Evolutionary conservation across 1,140 invertebrate genomes (phyloP).

Genomic region (Drosophila nikananu): DNA sequence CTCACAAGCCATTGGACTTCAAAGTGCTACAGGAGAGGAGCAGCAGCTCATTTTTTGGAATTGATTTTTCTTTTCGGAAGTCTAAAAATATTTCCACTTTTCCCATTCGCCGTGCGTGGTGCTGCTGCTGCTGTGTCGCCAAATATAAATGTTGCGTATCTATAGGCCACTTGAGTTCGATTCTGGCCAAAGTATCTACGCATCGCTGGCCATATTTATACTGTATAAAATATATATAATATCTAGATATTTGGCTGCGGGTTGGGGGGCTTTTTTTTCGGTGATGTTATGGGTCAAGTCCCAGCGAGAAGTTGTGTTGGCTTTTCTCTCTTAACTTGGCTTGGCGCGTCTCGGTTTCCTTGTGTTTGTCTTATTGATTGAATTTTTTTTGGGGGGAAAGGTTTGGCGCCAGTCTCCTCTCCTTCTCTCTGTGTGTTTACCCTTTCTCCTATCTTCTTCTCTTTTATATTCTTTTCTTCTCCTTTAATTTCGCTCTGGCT

Average conservation of each 20-base stretch:
- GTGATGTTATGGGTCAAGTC: slow-evolving; percentile 31
- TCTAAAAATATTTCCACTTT: slow-evolving; percentile 62
- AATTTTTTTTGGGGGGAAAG: slow-evolving; percentile 16
- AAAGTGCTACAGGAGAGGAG: slow-evolving; percentile 48
- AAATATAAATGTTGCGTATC: slow-evolving; percentile 53
- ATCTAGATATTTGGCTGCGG: slow-evolving; percentile 8
- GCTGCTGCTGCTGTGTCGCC: slow-evolving; percentile 50
- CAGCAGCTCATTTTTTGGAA: slow-evolving; percentile 48
- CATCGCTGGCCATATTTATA: slow-evolving; percentile 26
- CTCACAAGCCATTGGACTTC: slow-evolving; percentile 61
- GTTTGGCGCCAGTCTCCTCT: slow-evolving; percentile 35
- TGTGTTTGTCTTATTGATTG: slow-evolving; percentile 48
- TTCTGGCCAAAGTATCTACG: slow-evolving; percentile 39
- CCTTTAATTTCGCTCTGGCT: not conserved
- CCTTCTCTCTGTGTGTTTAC: not conserved
- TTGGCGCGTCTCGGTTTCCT: slow-evolving; percentile 8
- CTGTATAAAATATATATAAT: slow-evolving; percentile 5
- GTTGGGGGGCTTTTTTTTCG: not conserved
- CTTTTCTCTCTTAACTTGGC: slow-evolving; percentile 21
- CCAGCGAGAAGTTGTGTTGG: slow-evolving; percentile 21
- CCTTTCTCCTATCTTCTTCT: not conserved
- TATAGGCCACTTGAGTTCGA: slow-evolving; percentile 27
- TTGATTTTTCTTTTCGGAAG: slow-evolving; percentile 63
- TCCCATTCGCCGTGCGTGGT: slow-evolving; percentile 20
- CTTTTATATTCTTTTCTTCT: not conserved